Evolutionary conservation across 2,797 vertebrate species (phyloP).

Genomic region (Thripadectes ignobilis): DNA sequence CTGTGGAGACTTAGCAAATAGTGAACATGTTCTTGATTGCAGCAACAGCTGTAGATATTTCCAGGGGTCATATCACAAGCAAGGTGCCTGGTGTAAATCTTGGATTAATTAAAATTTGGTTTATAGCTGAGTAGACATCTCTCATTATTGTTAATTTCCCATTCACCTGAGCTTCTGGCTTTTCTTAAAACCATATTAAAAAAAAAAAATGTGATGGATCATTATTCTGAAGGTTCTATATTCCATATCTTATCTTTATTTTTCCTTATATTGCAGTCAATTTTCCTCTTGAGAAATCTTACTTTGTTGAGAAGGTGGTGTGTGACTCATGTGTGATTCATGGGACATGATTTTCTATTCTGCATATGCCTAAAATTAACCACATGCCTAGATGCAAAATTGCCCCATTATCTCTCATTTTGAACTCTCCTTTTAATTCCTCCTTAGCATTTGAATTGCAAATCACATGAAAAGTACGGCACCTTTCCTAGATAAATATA

Average conservation of each 20-base stretch:
- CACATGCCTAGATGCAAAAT: not conserved
- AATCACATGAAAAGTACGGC: not conserved
- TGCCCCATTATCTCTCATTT: not conserved
- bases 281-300: slow-evolving; percentile 17
- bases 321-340: not conserved
- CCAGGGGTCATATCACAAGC: slow-evolving; percentile 58
- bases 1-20: slow-evolving; percentile 25
- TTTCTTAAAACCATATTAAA: not conserved
- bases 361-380: not conserved
- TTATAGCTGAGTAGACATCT: slow-evolving; percentile 48
- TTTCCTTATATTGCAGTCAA: not conserved
- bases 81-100: slow-evolving; percentile 51
- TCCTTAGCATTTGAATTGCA: not conserved
- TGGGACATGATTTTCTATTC: not conserved
- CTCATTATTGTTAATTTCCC: slow-evolving; percentile 43
- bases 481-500: not conserved
- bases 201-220: not conserved
- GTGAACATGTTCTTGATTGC: slow-evolving; percentile 47
- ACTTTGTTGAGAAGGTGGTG: not conserved
- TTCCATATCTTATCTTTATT: not conserved
- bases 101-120: slow-evolving; percentile 67
- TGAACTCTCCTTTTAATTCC: not conserved
- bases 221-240: not conserved
- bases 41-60: slow-evolving; percentile 64
- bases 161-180: not conserved